Base-by-base conservation (phyloP, 2,888 invertebrate genomes). In the Drosophila histrio region DNA sequence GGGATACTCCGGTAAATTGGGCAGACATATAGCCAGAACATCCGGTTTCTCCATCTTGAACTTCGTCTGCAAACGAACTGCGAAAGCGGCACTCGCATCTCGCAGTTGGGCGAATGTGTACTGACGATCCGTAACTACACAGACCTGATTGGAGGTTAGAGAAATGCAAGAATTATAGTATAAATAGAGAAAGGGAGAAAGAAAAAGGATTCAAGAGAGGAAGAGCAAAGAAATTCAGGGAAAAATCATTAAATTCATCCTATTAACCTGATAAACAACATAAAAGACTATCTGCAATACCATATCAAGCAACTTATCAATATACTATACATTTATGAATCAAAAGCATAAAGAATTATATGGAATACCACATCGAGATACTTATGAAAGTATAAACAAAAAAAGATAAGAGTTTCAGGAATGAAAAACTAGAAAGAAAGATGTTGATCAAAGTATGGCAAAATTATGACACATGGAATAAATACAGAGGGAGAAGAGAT, bases 1-100 rank as follows among this genome's bases (percentile, higher is more conserved):
- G 0, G 95, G 94, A 85, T 93, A 95, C 90, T 97, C 97, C 0
- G 96, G 96, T 21, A 94, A 84, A 89, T 97, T 97, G 0, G 96
- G 96, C 57, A 96, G 87, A 84, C 96, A 93, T 5, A 97, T 79
- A 0, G 95, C 95, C 0, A 96, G 90, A 0, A 95, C 93, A 81
- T 96, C 95, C 0, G 95, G 94, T 70, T 94, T 93, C 53, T 91
- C 91, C 11, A 96, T 89, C 61, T 95, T 94, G 52, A 96, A 93
- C 87, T 95, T 94, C 21, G 92, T 93, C 47, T 95, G 93, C 53
- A 96, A 93, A 71, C 94, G 93, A 0, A 94, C 94, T 0, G 95
- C 94, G 61, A 96, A 94, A 47, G 94, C 94, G 52, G 93, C 93
- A n/a, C 94, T 93, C 24, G 94, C 92, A 68, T 94, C 94, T 67